A percentile compares a stretch with the other conserved stretches of the same genome.
phyloP scores from a whole-genome alignment of 1,140 invertebrate species.

The Pachyrhynchus sulphureomaculatus region DNA sequence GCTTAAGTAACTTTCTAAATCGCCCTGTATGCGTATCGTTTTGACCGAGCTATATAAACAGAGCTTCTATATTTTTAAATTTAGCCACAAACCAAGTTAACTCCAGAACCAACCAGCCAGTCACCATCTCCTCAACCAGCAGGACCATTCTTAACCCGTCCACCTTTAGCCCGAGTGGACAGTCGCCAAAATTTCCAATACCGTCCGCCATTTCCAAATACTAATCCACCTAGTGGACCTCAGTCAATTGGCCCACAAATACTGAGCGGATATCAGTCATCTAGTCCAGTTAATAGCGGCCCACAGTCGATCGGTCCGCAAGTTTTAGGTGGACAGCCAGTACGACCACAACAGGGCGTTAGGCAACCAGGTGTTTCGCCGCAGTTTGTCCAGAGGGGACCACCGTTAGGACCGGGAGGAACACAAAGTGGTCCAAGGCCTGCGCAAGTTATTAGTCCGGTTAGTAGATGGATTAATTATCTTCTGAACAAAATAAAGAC shows the following conservation, averaged over 20 bases:
- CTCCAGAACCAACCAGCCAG: slow-evolving; percentile 6
- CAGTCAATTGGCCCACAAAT: slow-evolving; percentile 10
- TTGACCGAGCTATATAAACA: no score
- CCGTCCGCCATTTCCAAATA: slow-evolving; percentile 37
- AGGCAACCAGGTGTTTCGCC: slow-evolving; percentile 15
- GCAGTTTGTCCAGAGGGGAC: slow-evolving; percentile 34
- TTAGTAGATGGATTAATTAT: slow-evolving; percentile 10
- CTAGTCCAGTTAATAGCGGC: background rate
- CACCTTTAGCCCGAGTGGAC: slow-evolving; percentile 39
- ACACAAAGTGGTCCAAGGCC: slow-evolving; percentile 30
- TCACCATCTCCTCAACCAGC: slow-evolving; percentile 1
- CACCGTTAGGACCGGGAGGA: slow-evolving; percentile 25
- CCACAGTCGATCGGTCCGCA: slow-evolving; percentile 6
- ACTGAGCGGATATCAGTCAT: background rate
- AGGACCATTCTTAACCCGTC: slow-evolving; percentile 22
- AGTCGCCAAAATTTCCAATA: slow-evolving; percentile 39
- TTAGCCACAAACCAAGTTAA: background rate
- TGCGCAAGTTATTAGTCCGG: slow-evolving; percentile 24
- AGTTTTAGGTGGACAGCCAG: background rate
- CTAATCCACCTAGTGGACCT: slow-evolving; percentile 18
- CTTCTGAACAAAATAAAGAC: slow-evolving; percentile 5
- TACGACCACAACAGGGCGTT: background rate
- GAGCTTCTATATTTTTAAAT: no score
- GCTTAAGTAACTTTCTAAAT: no score
- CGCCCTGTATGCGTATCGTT: no score